phyloP scores from a whole-genome alignment of 2,113 vertebrate species.

The Calidris pygmaea region DNA sequence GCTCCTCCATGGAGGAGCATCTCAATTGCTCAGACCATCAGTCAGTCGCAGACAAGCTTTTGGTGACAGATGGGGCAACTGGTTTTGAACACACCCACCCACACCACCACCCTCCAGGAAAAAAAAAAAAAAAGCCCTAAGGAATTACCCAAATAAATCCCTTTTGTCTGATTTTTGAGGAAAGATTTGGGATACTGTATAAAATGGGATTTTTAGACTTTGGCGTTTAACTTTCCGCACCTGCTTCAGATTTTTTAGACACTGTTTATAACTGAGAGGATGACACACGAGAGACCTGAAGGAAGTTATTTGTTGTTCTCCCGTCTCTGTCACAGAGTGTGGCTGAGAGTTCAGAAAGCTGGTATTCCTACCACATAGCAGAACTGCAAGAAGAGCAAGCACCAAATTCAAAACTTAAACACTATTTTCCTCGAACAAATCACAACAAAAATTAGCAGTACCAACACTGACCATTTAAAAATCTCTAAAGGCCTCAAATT shows the following conservation, averaged over 20 bases:
- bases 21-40: rapidly evolving
- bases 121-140: background rate
- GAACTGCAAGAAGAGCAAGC: background rate
- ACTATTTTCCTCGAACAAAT: background rate
- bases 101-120: background rate
- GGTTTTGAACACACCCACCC: background rate
- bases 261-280: background rate
- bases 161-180: background rate
- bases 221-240: background rate
- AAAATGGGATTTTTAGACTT: background rate
- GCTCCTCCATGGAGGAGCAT: background rate
- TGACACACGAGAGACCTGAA: background rate
- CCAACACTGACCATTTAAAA: background rate
- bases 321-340: background rate
- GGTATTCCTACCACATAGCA: background rate
- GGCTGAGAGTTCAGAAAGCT: background rate
- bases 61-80: background rate
- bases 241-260: background rate
- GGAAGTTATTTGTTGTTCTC: background rate
- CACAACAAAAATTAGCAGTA: background rate
- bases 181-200: background rate
- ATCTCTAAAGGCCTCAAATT: background rate
- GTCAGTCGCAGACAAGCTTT: background rate
- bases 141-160: background rate
- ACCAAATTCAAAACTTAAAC: background rate